phyloP scores from a whole-genome alignment of 2,113 vertebrate genomes.

The Esox niger region DNA sequence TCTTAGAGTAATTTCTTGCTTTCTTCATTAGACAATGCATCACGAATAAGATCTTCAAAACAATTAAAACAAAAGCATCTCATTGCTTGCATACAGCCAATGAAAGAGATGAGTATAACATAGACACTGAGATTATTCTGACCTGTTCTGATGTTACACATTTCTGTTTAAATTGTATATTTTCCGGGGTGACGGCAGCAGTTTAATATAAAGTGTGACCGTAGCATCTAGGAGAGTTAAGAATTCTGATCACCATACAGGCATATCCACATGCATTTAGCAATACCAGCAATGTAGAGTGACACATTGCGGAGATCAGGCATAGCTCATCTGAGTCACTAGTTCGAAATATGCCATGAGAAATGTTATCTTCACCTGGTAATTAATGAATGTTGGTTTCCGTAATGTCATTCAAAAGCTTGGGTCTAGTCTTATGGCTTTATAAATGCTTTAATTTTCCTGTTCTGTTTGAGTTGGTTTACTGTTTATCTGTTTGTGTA shows the following conservation, averaged over 20 bases:
- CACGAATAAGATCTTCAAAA: background rate
- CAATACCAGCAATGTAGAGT: background rate
- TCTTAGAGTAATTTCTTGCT: background rate
- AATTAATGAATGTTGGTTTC: background rate
- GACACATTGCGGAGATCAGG: background rate
- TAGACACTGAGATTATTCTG: background rate
- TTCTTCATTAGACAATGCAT: background rate
- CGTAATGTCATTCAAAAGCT: background rate
- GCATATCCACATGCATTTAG: background rate
- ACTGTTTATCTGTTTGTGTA: no score
- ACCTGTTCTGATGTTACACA: background rate
- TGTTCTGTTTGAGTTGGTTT: background rate
- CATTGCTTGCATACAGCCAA: background rate
- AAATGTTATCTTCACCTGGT: background rate
- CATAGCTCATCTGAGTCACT: background rate
- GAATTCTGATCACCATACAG: slow-evolving; percentile 18
- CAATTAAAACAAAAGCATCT: background rate
- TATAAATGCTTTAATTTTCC: no score
- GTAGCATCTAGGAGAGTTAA: slow-evolving; percentile 24
- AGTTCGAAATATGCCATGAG: background rate
- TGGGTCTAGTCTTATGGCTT: background rate
- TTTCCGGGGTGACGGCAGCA: background rate
- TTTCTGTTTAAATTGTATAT: background rate
- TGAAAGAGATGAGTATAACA: background rate
- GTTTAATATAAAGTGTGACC: slow-evolving; percentile 22